A percentile compares a stretch with the other conserved stretches of the same genome.
phyloP scores from a whole-genome alignment of 2,797 vertebrate genomes.

The Cephalopachus bancanus region DNA sequence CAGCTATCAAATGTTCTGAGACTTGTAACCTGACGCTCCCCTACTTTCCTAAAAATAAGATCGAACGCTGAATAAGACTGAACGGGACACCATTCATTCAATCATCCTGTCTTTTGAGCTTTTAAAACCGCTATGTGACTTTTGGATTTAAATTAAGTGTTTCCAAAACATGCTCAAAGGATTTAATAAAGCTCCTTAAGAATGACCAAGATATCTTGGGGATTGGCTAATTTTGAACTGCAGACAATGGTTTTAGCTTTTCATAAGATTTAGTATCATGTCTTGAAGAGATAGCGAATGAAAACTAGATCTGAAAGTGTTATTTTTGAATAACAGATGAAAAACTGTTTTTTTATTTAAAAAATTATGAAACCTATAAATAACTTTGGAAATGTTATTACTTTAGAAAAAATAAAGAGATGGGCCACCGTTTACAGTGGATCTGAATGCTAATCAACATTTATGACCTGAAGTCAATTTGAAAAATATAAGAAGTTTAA shows the following conservation, averaged over 20 bases:
- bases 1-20: not conserved
- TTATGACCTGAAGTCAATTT: constrained; percentile 41
- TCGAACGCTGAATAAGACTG: not conserved
- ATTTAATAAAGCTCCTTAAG: constrained; percentile 19
- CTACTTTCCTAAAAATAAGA: not conserved
- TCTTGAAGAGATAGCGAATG: constrained; percentile 46
- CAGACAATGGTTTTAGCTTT: constrained; percentile 33
- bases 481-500: constrained; percentile 47
- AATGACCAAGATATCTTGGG: not conserved
- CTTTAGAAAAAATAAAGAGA: constrained; percentile 46
- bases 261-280: constrained; percentile 40
- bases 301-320: constrained; percentile 14
- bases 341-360: not conserved
- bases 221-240: not conserved
- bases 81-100: not conserved
- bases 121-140: constrained; percentile 19
- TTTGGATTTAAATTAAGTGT: constrained; percentile 26
- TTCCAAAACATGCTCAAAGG: constrained; percentile 11
- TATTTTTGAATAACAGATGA: constrained; percentile 35
- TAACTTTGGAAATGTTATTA: constrained; percentile 52
- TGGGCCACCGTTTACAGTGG: not conserved
- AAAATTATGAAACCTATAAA: constrained; percentile 58
- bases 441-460: constrained; percentile 46
- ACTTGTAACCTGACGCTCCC: constrained; percentile 16
- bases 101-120: constrained; percentile 48